These are phyloP conservation scores for Zalophus californianus DNA, from an alignment of 2,797 vertebrate genomes.

Conservation along the genomic window DNA sequence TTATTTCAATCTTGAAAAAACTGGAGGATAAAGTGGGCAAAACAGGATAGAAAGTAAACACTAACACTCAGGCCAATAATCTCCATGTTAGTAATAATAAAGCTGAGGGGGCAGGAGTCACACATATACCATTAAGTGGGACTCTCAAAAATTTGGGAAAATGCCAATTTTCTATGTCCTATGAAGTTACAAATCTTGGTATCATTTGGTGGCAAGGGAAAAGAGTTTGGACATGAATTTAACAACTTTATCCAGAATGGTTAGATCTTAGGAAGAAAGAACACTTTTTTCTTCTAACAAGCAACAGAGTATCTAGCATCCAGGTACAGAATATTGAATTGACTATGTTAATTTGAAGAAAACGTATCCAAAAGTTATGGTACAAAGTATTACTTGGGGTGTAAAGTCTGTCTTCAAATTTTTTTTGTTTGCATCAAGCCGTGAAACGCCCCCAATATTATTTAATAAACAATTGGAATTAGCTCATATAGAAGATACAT, in stretches of 20 bases:
- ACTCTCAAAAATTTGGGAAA: neutral
- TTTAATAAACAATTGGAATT: constrained; percentile 20
- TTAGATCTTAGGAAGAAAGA: neutral
- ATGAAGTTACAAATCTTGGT: neutral
- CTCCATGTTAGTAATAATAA: neutral
- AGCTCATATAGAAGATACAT: neutral
- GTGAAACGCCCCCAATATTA: neutral
- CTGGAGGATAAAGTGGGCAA: neutral
- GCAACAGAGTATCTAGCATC: neutral
- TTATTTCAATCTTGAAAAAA: constrained; percentile 6
- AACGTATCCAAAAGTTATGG: neutral
- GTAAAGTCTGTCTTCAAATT: neutral
- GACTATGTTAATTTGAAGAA: neutral
- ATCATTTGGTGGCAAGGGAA: neutral
- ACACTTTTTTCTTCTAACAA: constrained; percentile 1
- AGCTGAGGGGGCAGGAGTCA: neutral
- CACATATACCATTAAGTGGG: neutral
- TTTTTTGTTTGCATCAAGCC: neutral
- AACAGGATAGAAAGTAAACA: neutral
- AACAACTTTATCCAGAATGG: neutral
- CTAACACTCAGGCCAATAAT: neutral
- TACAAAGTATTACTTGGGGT: neutral
- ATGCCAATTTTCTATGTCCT: neutral
- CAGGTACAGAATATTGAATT: neutral
- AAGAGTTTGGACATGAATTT: neutral